Percentiles rank a stretch among this genome's conserved stretches.
Evolutionary conservation across 2,797 vertebrate genomes (phyloP).

Genomic region (Aeoliscus strigatus): DNA sequence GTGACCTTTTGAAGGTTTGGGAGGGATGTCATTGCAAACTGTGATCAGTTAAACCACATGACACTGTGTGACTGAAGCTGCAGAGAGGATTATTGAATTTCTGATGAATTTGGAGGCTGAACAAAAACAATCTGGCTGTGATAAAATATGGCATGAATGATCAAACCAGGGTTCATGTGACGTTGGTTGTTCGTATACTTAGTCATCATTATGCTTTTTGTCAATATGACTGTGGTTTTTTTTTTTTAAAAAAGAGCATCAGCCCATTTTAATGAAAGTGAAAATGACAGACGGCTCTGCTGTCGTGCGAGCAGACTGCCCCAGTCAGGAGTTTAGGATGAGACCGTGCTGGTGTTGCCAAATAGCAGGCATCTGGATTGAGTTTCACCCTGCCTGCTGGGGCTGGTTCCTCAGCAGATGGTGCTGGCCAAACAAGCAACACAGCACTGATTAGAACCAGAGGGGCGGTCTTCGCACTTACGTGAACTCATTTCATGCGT

Average conservation of each 20-base stretch:
- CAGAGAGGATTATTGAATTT: background rate
- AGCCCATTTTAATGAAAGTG: background rate
- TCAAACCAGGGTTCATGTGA: background rate
- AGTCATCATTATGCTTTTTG: too few species aligned
- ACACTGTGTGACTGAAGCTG: too few species aligned
- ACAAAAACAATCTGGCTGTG: background rate
- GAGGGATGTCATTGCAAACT: too few species aligned
- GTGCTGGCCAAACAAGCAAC: conserved; percentile 67
- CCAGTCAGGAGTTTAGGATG: conserved; percentile 30
- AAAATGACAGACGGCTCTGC: conserved; percentile 5
- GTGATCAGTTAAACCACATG: too few species aligned
- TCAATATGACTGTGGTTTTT: too few species aligned
- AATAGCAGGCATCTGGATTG: conserved; percentile 71
- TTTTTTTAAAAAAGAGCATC: too few species aligned
- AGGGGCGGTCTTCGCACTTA: conserved; percentile 46
- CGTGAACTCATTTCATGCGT: conserved; percentile 44
- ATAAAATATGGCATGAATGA: conserved; percentile 6
- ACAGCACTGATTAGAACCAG: conserved; percentile 66
- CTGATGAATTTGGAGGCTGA: background rate
- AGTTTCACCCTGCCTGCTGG: conserved; percentile 56
- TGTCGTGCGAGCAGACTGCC: conserved; percentile 1
- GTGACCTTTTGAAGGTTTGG: too few species aligned
- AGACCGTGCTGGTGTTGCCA: conserved; percentile 54
- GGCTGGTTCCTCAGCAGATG: conserved; percentile 61
- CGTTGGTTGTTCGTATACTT: too few species aligned